These are phyloP conservation scores for Cydia pomonella DNA, from an alignment of 1,140 invertebrate species.

Conservation along the genomic window DNA sequence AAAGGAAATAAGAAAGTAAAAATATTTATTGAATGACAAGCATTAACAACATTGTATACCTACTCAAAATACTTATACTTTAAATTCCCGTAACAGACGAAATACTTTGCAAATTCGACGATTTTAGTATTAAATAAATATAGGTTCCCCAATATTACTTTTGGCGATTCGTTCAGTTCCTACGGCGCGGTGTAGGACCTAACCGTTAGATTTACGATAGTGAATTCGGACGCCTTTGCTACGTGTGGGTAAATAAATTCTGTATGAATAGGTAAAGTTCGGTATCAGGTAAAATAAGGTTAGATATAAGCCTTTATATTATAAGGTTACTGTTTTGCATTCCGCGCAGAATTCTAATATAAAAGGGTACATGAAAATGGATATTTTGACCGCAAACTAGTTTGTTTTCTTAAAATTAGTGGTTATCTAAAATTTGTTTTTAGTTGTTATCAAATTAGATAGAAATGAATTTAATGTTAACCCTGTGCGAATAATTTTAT, in stretches of 20 bases:
- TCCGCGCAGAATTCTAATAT: background rate
- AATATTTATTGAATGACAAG: too few relatives aligned
- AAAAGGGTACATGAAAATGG: background rate
- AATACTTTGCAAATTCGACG: too few relatives aligned
- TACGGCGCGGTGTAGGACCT: too few relatives aligned
- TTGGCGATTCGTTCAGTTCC: background rate
- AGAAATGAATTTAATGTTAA: too few relatives aligned
- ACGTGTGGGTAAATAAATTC: conserved; percentile 29
- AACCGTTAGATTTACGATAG: conserved; percentile 8
- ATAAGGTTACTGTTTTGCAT: conserved; percentile 24
- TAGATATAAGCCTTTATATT: too few relatives aligned
- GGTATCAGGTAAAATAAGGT: conserved; percentile 21
- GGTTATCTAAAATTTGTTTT: too few relatives aligned
- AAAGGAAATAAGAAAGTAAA: too few relatives aligned
- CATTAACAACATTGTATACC: too few relatives aligned
- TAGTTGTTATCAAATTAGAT: background rate
- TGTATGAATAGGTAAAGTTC: conserved; percentile 24
- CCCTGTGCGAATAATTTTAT: too few relatives aligned
- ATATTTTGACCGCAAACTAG: background rate
- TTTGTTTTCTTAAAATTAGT: background rate
- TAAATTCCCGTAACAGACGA: too few relatives aligned
- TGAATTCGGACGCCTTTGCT: conserved; percentile 8
- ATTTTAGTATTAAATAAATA: too few relatives aligned
- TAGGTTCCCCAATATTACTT: background rate
- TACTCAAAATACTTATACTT: too few relatives aligned